Evolutionary conservation across 2,888 invertebrate genomes (phyloP).

Genomic region (Xestia ashworthii): DNA sequence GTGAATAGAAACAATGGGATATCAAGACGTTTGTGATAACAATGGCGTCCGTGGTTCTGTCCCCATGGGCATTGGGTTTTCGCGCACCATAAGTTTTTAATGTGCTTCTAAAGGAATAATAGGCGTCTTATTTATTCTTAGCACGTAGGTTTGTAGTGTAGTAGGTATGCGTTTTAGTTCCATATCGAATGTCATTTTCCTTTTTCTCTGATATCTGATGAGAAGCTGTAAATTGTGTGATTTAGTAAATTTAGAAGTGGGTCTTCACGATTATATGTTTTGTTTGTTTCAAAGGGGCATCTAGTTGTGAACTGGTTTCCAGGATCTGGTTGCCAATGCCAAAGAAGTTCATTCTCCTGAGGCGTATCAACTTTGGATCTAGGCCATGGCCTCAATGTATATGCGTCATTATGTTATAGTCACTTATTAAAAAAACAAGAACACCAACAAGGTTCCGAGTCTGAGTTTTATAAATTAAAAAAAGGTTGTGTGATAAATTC

Average conservation of each 20-base stretch:
- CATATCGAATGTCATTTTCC: background rate
- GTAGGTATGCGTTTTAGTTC: background rate
- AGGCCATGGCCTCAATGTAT: background rate
- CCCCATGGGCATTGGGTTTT: constrained; percentile 23
- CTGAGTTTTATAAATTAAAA: too few species aligned
- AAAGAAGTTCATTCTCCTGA: background rate
- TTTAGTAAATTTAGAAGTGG: background rate
- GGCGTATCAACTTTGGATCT: background rate
- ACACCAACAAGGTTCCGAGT: too few species aligned
- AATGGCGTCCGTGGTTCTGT: constrained; percentile 55
- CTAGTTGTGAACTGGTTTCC: background rate
- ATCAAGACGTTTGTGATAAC: constrained; percentile 57
- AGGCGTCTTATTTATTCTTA: constrained; percentile 6
- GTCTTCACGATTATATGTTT: background rate
- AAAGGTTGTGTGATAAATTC: too few species aligned
- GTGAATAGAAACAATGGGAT: constrained; percentile 62
- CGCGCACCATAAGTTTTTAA: constrained; percentile 12
- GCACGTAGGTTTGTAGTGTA: background rate
- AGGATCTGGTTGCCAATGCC: background rate
- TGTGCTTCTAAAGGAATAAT: constrained; percentile 8
- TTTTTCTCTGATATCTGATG: background rate
- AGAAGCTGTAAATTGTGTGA: background rate
- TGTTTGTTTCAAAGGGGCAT: background rate
- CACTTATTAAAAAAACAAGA: too few species aligned
- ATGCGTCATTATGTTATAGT: too few species aligned